A percentile compares a stretch with the other conserved stretches of the same genome.
phyloP scores from a whole-genome alignment of 2,888 invertebrate species.

The Therioaphis trifolii region DNA sequence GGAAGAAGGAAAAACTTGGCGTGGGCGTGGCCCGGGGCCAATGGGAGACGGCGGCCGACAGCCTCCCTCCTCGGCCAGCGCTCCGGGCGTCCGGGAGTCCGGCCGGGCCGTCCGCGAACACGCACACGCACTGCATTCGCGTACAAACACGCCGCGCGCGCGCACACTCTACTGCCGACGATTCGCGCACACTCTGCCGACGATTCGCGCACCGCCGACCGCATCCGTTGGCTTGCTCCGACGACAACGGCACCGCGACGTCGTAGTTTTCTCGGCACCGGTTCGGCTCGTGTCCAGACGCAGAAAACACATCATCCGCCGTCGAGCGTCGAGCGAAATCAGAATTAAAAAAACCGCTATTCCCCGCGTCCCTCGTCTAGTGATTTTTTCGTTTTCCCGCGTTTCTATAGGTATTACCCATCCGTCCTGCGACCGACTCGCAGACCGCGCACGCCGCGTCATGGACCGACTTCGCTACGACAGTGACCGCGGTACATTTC shows the following conservation, averaged over 20 bases:
- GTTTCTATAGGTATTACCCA: no score
- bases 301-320: background rate
- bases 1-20: background rate
- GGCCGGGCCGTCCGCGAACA: background rate
- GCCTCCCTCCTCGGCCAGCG: background rate
- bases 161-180: background rate
- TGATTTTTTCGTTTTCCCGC: background rate
- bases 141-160: constrained; percentile 21
- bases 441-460: no score
- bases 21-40: constrained; percentile 36
- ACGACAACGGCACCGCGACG: no score
- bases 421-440: no score
- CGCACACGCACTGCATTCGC: constrained; percentile 37
- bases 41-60: background rate
- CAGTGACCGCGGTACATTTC: no score
- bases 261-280: no score
- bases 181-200: background rate
- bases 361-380: background rate
- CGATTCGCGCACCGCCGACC: background rate
- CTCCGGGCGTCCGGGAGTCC: background rate
- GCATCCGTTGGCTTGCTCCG: background rate
- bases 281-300: background rate
- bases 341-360: no score
- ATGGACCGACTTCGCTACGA: no score
- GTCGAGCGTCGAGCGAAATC: background rate